phyloP scores from a whole-genome alignment of 1,140 invertebrate genomes.

The Caenorhabditis briggsae region DNA sequence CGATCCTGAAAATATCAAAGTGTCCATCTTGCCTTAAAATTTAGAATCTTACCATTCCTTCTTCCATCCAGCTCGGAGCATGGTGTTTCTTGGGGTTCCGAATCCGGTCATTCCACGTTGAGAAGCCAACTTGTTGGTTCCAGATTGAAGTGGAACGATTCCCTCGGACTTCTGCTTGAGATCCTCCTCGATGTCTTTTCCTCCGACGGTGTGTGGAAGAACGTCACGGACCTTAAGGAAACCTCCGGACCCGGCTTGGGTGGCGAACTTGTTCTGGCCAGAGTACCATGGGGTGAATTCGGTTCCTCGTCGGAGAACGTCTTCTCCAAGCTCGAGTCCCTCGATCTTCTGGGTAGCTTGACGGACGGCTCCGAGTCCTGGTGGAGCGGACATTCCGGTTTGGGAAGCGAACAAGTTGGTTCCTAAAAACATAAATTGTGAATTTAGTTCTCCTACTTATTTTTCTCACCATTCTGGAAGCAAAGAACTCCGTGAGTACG shows the following conservation, averaged over 20 bases:
- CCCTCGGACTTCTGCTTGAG: constrained; percentile 74
- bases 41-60: constrained; percentile 74
- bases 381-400: constrained; percentile 83
- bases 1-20: constrained; percentile 68
- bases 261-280: constrained; percentile 78
- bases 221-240: constrained; percentile 78
- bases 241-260: constrained; percentile 75
- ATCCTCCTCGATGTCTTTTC: constrained; percentile 78
- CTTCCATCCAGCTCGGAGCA: constrained; percentile 73
- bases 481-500: constrained; percentile 76
- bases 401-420: constrained; percentile 91
- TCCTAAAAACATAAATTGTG: constrained; percentile 78
- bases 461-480: constrained; percentile 84
- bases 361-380: constrained; percentile 76
- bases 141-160: constrained; percentile 75
- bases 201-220: constrained; percentile 75
- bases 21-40: neutral
- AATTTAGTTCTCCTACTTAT: no score
- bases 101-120: constrained; percentile 78
- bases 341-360: constrained; percentile 77
- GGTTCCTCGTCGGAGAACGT: constrained; percentile 72
- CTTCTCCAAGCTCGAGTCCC: constrained; percentile 70
- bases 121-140: constrained; percentile 76
- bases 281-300: constrained; percentile 78
- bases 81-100: constrained; percentile 77